Evolutionary conservation across 2,888 invertebrate genomes (phyloP), one percentile per base, ranked within the genome.

Genomic region (Biston stratarius): DNA sequence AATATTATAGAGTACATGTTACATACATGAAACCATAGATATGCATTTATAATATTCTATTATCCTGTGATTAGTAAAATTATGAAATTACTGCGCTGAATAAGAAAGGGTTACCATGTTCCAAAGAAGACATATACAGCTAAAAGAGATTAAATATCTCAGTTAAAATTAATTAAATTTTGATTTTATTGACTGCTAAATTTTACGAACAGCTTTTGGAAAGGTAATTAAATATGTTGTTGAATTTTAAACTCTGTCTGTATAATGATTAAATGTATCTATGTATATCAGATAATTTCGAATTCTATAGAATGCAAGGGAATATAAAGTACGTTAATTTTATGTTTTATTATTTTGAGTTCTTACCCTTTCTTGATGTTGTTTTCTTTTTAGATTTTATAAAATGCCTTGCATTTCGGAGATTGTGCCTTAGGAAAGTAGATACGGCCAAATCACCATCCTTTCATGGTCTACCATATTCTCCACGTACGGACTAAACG

Each of bases 261-360:
- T 38, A 11, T 8, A 57, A n/a, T 45, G 57, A 57, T 34, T n/a
- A 34, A 44, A 34, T 34, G 45, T n/a, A n/a, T n/a, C 57, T 57
- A 36, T n/a, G n/a, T n/a, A n/a, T n/a, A 45, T 57, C 14, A 45
- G n/a, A 10, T 45, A 34, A 44, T 36, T 57, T 60, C 61, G 69
- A 67, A 65, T 61, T 53, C 60, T 65, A 67, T 72, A 60, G 47
- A 65, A 48, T 33, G 3, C 10, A 11, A 71, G 69, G 60, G 61
- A 38, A 45, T 75, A 70, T 74, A 70, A 77, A 76, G 69, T n/a
- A n/a, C 73, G 7, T 45, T 12, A 0, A n/a, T 5, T 14, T 45
- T 45, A 48, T 59, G n/a, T n/a, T n/a, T n/a, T n/a, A n/a, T n/a
- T n/a, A n/a, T n/a, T n/a, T n/a, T n/a, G n/a, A n/a, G n/a, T n/a